Evolutionary conservation across 2,888 invertebrate genomes (phyloP).

Genomic region (Argyresthia goedartella): DNA sequence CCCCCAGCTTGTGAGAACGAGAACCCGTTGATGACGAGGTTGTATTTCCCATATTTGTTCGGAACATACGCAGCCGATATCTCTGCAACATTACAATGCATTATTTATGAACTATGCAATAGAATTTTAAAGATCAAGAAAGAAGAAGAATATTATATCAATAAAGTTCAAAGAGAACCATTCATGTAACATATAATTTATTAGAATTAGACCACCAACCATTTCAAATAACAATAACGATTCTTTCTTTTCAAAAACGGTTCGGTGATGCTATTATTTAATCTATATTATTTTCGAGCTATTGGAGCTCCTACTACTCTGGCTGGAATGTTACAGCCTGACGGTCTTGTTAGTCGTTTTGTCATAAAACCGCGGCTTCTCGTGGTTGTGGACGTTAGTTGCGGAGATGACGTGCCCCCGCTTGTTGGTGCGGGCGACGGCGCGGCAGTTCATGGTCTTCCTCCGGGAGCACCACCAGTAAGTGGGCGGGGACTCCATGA

Average conservation of each 20-base stretch:
- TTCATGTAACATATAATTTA: too few species aligned
- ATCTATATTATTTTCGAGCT: too few species aligned
- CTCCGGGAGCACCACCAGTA: constrained; percentile 39
- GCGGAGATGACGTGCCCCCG: constrained; percentile 32
- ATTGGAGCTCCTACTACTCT: too few species aligned
- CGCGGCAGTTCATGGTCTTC: constrained; percentile 26
- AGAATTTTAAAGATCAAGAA: too few species aligned
- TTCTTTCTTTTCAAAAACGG: too few species aligned
- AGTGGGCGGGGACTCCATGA: constrained; percentile 23
- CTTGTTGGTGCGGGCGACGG: constrained; percentile 43
- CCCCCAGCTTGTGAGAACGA: constrained; percentile 30
- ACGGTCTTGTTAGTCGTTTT: constrained; percentile 38
- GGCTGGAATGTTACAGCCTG: constrained; percentile 18
- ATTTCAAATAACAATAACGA: too few species aligned
- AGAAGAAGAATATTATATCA: too few species aligned
- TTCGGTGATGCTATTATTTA: too few species aligned
- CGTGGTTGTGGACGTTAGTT: constrained; percentile 38
- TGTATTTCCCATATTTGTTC: constrained; percentile 35
- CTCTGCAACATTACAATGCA: too few species aligned
- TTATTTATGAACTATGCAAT: too few species aligned
- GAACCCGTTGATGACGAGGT: constrained; percentile 39
- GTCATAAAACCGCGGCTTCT: constrained; percentile 38
- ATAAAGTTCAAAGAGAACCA: too few species aligned
- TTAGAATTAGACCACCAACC: too few species aligned
- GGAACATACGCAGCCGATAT: constrained; percentile 46